Evolutionary conservation across 53 echinoderm and acorn worm genomes (phyloP).

Genomic region (Astropecten irregularis): DNA sequence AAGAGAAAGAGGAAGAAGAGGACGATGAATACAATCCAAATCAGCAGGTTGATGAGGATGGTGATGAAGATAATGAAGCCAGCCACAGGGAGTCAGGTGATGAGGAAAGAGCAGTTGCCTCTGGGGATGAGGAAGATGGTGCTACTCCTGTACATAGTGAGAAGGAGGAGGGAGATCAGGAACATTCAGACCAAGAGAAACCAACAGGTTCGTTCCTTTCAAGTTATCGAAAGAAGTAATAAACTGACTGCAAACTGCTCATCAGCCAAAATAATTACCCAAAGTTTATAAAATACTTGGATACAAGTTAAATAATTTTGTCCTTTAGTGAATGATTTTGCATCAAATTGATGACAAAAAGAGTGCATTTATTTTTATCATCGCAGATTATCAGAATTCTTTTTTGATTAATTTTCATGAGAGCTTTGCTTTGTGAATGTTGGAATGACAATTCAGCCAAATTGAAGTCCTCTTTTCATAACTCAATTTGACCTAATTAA

Average conservation of each 20-base stretch:
- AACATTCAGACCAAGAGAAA: constrained; percentile 13
- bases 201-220: constrained; percentile 14
- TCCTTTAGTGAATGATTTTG: no score
- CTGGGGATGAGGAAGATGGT: constrained; percentile 67
- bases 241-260: no score
- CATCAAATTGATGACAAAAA: no score
- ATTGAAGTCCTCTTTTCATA: no score
- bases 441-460: neutral
- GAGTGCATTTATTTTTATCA: no score
- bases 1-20: constrained; percentile 21
- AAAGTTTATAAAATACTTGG: no score
- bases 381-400: no score
- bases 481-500: no score
- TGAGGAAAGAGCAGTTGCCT: constrained; percentile 49
- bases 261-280: no score
- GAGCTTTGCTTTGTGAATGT: no score
- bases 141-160: constrained; percentile 35
- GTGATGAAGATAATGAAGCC: neutral
- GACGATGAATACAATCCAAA: constrained; percentile 11
- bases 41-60: neutral
- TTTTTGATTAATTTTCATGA: no score
- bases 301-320: no score
- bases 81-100: constrained; percentile 45
- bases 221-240: neutral
- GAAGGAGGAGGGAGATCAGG: constrained; percentile 7